Evolutionary conservation across 2,797 vertebrate species (phyloP).

Genomic region (Arctocebus calabarensis): DNA sequence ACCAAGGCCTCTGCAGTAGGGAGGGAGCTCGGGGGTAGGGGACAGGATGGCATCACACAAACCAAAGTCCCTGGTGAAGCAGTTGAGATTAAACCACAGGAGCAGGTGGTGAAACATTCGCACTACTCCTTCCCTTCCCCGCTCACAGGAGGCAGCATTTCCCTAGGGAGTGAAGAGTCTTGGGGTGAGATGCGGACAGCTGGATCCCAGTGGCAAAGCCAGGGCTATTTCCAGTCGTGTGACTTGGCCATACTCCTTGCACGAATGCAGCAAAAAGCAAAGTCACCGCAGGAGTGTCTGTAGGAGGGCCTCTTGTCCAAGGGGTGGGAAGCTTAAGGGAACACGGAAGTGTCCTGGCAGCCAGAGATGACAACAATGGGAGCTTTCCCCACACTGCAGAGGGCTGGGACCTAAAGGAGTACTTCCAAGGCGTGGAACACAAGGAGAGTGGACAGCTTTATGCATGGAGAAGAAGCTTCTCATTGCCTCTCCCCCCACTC

Average conservation of each 20-base stretch:
- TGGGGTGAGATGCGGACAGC: neutral
- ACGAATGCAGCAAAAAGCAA: neutral
- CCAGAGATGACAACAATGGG: accelerated
- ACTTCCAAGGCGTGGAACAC: neutral
- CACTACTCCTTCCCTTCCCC: accelerated
- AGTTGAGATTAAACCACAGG: neutral
- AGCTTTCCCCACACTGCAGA: accelerated
- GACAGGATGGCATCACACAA: too few species aligned
- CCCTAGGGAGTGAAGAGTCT: neutral
- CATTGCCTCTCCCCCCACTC: neutral
- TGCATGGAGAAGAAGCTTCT: neutral
- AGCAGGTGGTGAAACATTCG: too few species aligned
- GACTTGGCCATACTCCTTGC: neutral
- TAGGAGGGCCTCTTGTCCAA: neutral
- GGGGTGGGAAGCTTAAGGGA: neutral
- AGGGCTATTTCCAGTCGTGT: accelerated
- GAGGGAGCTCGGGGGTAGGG: neutral
- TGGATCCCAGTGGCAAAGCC: neutral
- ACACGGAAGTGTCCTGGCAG: neutral
- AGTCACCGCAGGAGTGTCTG: neutral
- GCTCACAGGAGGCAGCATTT: neutral
- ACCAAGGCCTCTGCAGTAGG: neutral
- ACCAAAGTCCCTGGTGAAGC: too few species aligned
- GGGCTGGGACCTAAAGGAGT: neutral
- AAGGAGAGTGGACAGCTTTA: too few species aligned